Base-by-base conservation (phyloP, 2,888 invertebrate genomes). In the Eristalis intricaria region DNA sequence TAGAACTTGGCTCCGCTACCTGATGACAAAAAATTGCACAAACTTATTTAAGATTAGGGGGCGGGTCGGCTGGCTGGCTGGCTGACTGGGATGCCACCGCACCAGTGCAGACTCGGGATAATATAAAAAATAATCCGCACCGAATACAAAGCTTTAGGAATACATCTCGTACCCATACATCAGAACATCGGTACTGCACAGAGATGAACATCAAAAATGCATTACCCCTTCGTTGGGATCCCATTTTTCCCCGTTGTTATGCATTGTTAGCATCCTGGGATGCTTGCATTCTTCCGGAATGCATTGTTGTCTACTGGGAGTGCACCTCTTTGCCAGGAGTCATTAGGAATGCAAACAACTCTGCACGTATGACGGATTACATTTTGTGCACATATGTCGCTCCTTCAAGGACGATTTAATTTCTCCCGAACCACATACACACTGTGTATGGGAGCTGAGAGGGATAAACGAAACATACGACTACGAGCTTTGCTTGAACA, bases 191-290 rank as follows among this genome's bases (percentile, higher is more conserved):
- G 58, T 60, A 73, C 71, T 63, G 71, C 38, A 69, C 68, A 66
- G 75, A 71, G 83, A 87, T 87, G 84, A 87, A 79, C 83, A 84
- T 84, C 76, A 87, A 84, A 84, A 87, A 84, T 87, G 87, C 84
- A 87, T 87, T 87, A 87, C 73, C 84, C 81, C 56, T 74, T 71
- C 64, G 79, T 35, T 75, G 22, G 74, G 64, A 78, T 75, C 75
- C 56, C 74, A 83, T 83, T 83, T 79, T 77, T 58, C 23, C 50
- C 79, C 71, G 71, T 87, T 83, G 86, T 87, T 83, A 75, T 87
- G 82, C 82, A 86, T 86, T 86, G 86, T 87, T 75, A 73, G 79
- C 78, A 75, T 69, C 79, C 83, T 29, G 68, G 83, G 79, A 69
- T 71, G 73, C 79, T 80, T 23, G 50, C 73, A 87, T 87, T 83